Evolutionary conservation across 1,140 invertebrate genomes (phyloP).

Genomic region (Chymomyza costata): DNA sequence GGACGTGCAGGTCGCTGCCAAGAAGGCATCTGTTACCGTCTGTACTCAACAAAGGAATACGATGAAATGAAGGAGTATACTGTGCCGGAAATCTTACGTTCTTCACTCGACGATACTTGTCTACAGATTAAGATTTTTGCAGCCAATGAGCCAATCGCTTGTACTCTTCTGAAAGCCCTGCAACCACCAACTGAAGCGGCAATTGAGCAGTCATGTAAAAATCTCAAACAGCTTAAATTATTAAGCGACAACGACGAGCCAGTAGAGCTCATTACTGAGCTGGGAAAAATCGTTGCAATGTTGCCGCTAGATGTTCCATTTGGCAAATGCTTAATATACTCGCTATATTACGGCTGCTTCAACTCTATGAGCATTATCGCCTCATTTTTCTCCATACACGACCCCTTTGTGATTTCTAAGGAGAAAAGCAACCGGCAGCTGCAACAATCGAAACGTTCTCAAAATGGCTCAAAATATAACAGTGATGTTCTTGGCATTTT

Average conservation of each 20-base stretch:
- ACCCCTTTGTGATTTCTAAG: constrained; percentile 86
- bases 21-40: constrained; percentile 86
- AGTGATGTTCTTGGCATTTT: constrained; percentile 95
- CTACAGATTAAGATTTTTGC: constrained; percentile 90
- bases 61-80: constrained; percentile 78
- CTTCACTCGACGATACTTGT: constrained; percentile 91
- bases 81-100: constrained; percentile 86
- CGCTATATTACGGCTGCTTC: constrained; percentile 92
- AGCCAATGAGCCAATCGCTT: constrained; percentile 74
- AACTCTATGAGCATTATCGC: constrained; percentile 96
- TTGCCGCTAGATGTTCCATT: constrained; percentile 75
- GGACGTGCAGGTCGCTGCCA: constrained; percentile 91
- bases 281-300: constrained; percentile 78
- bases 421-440: constrained; percentile 67
- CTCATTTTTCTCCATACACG: constrained; percentile 89
- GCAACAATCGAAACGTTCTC: constrained; percentile 80
- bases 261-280: constrained; percentile 88
- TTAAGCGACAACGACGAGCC: constrained; percentile 85
- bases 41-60: constrained; percentile 85
- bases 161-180: constrained; percentile 77
- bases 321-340: constrained; percentile 94
- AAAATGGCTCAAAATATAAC: constrained; percentile 77
- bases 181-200: constrained; percentile 90
- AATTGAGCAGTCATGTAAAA: constrained; percentile 77
- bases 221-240: constrained; percentile 89